These are phyloP conservation scores for Lithobates pipiens DNA, from an alignment of 2,797 vertebrate species.

Conservation along the genomic window DNA sequence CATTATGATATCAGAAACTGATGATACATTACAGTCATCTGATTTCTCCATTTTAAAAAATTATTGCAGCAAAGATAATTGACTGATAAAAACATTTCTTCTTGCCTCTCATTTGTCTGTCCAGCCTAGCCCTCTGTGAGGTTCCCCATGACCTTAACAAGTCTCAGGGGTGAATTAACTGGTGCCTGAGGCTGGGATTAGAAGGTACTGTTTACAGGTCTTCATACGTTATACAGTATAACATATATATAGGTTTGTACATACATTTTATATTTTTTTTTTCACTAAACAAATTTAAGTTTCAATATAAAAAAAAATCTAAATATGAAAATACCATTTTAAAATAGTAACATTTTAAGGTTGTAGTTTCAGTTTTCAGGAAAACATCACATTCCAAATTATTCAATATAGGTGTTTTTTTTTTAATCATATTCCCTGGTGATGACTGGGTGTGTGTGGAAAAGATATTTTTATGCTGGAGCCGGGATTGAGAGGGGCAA, in stretches of 20 bases:
- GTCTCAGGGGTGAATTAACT: slow-evolving; percentile 25
- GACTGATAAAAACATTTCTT: not conserved
- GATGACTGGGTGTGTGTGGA: slow-evolving; percentile 7
- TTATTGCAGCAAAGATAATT: not conserved
- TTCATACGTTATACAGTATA: not conserved
- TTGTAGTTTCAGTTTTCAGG: not conserved
- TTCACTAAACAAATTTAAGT: not conserved
- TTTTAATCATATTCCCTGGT: slow-evolving; percentile 32
- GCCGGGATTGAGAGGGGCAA: slow-evolving; percentile 37
- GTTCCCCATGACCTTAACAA: slow-evolving; percentile 26
- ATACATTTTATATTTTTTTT: not conserved
- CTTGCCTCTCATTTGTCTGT: not conserved
- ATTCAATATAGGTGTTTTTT: slow-evolving; percentile 31
- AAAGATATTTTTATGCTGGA: slow-evolving; percentile 51
- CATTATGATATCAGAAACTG: not conserved
- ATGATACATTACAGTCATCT: not conserved
- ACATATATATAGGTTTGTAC: not conserved
- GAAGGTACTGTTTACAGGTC: not conserved
- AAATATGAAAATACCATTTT: too few species aligned
- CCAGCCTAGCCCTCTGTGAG: not conserved
- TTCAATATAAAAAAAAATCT: not conserved
- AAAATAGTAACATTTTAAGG: not conserved
- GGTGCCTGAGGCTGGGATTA: slow-evolving; percentile 39
- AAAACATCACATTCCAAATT: slow-evolving; percentile 42
- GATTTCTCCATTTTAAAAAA: slow-evolving; percentile 23